These are phyloP conservation scores for Phenganax subtilis DNA, from an alignment of 92 coral and sea anemone species.

Conservation along the genomic window DNA sequence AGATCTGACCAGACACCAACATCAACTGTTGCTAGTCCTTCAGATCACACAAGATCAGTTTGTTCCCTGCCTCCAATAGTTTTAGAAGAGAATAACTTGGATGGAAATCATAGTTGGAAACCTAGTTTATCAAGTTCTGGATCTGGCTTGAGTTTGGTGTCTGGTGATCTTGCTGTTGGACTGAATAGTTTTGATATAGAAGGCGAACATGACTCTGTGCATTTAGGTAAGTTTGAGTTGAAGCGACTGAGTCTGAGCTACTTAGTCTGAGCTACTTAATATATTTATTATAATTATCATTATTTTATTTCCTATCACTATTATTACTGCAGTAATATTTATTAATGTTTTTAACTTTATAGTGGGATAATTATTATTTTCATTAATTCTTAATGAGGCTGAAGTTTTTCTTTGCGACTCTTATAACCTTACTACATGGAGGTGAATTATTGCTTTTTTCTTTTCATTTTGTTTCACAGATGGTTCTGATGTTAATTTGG, in stretches of 20 bases:
- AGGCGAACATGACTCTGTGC: not conserved
- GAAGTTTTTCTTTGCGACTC: no score
- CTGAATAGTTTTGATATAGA: slow-evolving; percentile 4
- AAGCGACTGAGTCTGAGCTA: no score
- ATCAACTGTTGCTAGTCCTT: slow-evolving; percentile 15
- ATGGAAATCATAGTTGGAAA: slow-evolving; percentile 56
- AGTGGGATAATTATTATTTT: no score
- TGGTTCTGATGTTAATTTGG: slow-evolving; percentile 37
- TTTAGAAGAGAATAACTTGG: slow-evolving; percentile 47
- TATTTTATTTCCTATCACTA: not conserved
- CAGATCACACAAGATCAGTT: slow-evolving; percentile 21
- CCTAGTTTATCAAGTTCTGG: slow-evolving; percentile 71
- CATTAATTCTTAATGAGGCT: no score
- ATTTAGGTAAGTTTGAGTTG: slow-evolving; percentile 6
- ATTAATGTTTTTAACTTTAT: not conserved
- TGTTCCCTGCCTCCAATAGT: slow-evolving; percentile 27
- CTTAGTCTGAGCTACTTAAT: no score
- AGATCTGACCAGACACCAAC: slow-evolving; percentile 33
- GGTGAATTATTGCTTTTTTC: not conserved
- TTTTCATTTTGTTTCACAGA: slow-evolving; percentile 32
- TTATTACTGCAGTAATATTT: not conserved
- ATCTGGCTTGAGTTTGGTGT: slow-evolving; percentile 69
- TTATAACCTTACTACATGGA: not conserved
- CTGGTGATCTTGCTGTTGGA: slow-evolving; percentile 34
- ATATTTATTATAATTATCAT: no score